Evolutionary conservation across 2,797 vertebrate species (phyloP).

Genomic region (Esox masquinongy): DNA sequence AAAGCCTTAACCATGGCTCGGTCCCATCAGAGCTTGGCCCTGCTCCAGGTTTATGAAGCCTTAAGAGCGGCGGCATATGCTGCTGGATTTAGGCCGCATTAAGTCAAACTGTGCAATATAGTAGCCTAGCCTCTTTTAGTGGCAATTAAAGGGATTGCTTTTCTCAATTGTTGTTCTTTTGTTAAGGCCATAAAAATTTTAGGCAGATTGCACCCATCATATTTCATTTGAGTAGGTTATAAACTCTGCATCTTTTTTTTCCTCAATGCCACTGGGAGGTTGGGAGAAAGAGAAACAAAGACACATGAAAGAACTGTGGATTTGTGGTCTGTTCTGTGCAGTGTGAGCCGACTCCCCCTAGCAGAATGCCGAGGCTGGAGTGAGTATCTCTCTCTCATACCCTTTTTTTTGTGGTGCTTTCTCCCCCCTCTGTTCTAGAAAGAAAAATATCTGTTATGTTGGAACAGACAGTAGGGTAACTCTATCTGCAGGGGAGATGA

Average conservation of each 20-base stretch:
- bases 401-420: neutral
- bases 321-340: neutral
- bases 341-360: neutral
- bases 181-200: slow-evolving; percentile 48
- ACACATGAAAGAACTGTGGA: neutral
- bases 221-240: slow-evolving; percentile 38
- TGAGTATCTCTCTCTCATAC: neutral
- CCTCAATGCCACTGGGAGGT: neutral
- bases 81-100: slow-evolving; percentile 19
- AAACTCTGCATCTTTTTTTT: slow-evolving; percentile 10
- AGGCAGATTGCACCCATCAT: slow-evolving; percentile 42
- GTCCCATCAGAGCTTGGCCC: slow-evolving; percentile 13
- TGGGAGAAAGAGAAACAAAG: neutral
- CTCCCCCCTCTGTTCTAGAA: neutral
- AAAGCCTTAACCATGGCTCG: neutral
- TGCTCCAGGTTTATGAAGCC: slow-evolving; percentile 8
- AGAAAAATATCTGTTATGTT: neutral
- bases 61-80: slow-evolving; percentile 1
- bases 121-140: slow-evolving; percentile 14
- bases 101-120: neutral
- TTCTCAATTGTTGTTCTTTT: slow-evolving; percentile 38
- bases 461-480: neutral
- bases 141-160: slow-evolving; percentile 53
- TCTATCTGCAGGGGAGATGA: slow-evolving; percentile 1
- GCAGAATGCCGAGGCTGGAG: neutral